Evolutionary conservation across 2,888 invertebrate genomes (phyloP).

Genomic region (Stictocephala bisonia): DNA sequence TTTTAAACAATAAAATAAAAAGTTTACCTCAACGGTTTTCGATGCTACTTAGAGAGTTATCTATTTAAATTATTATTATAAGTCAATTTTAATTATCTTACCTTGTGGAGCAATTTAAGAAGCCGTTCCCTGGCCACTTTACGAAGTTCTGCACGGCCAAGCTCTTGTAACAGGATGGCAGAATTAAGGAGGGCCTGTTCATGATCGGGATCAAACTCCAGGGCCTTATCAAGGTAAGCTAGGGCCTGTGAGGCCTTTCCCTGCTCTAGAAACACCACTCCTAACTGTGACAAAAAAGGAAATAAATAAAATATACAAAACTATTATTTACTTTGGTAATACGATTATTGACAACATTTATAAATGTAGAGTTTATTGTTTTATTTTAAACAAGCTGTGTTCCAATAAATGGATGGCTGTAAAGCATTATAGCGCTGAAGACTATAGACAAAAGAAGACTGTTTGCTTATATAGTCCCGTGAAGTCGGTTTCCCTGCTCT

Average conservation of each 20-base stretch:
- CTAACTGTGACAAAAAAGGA: slow-evolving; percentile 73
- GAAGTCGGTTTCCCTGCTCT: too few relatives aligned
- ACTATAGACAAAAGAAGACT: too few relatives aligned
- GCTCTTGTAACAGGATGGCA: slow-evolving; percentile 92
- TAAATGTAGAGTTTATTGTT: too few relatives aligned
- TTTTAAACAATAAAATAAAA: too few relatives aligned
- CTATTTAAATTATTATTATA: slow-evolving; percentile 11
- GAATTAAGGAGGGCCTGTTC: slow-evolving; percentile 95
- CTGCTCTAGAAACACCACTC: slow-evolving; percentile 94
- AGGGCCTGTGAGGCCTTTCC: slow-evolving; percentile 91
- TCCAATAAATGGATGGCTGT: too few relatives aligned
- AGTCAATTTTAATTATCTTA: slow-evolving; percentile 48
- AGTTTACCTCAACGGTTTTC: too few relatives aligned
- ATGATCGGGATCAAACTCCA: slow-evolving; percentile 93
- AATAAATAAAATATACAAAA: slow-evolving; percentile 20
- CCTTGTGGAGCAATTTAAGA: slow-evolving; percentile 80
- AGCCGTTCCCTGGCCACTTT: slow-evolving; percentile 85
- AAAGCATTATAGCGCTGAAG: too few relatives aligned
- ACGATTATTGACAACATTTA: too few relatives aligned
- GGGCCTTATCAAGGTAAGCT: slow-evolving; percentile 91
- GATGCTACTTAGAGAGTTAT: too few relatives aligned
- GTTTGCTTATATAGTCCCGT: too few relatives aligned
- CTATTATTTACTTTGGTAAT: too few relatives aligned
- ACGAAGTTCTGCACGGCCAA: slow-evolving; percentile 82
- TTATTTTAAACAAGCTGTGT: too few relatives aligned